Conservation (phyloP, 2,113 vertebrate genomes). For the Astur gentilis region DNA sequence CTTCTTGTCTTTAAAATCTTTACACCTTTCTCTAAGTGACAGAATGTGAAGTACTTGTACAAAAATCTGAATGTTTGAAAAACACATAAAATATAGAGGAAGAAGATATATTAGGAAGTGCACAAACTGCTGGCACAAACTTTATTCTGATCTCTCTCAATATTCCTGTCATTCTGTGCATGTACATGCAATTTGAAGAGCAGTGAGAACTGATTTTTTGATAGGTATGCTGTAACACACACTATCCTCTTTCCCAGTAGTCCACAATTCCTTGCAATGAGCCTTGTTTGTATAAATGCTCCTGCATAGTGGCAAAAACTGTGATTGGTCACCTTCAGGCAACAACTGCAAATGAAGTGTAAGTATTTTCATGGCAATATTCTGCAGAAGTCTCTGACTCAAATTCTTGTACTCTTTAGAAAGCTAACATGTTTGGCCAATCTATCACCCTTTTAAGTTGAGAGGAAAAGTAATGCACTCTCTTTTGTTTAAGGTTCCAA, state of each 20-base stretch:
- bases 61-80: background rate
- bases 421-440: background rate
- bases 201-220: background rate
- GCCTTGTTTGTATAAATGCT: background rate
- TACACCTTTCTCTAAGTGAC: background rate
- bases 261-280: background rate
- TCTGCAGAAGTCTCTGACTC: background rate
- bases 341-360: background rate
- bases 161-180: background rate
- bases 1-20: background rate
- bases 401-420: background rate
- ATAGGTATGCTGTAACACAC: background rate
- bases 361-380: background rate
- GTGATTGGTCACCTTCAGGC: background rate
- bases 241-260: background rate
- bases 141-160: background rate
- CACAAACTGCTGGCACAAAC: background rate
- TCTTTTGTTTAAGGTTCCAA: background rate
- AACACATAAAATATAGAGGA: background rate
- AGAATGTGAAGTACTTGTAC: background rate
- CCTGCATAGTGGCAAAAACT: background rate
- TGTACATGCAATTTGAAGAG: background rate
- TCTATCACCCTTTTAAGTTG: background rate
- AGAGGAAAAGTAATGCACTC: background rate
- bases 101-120: background rate